A percentile compares a stretch with the other conserved stretches of the same genome.
Conservation (phyloP, 2,113 vertebrate genomes). For the Thymallus thymallus region DNA sequence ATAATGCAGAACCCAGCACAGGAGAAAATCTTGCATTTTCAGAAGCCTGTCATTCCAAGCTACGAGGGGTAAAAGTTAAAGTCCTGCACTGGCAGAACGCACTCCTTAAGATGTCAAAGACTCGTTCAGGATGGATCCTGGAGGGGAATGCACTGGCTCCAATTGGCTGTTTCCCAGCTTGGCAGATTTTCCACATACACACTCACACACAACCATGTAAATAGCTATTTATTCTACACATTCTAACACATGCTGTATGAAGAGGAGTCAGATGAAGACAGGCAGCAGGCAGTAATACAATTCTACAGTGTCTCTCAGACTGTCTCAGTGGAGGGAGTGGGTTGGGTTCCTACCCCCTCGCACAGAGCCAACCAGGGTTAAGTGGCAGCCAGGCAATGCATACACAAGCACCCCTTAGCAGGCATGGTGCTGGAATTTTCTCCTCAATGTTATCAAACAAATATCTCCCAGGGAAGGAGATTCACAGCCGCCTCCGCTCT, state of each 20-base stretch:
- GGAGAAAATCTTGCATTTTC: no score
- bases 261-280: background rate
- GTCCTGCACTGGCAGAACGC: background rate
- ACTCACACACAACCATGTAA: background rate
- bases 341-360: background rate
- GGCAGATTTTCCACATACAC: background rate
- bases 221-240: no score
- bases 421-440: conserved; percentile 18
- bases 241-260: background rate
- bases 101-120: background rate
- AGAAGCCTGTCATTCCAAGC: background rate
- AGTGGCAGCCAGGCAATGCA: background rate
- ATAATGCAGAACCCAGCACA: background rate
- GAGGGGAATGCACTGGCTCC: background rate
- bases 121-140: background rate
- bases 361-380: conserved; percentile 1
- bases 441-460: conserved; percentile 30
- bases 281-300: background rate
- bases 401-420: conserved; percentile 21
- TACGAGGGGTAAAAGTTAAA: background rate
- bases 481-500: conserved; percentile 9
- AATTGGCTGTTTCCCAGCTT: background rate
- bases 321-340: background rate
- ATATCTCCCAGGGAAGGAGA: conserved; percentile 38
- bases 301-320: no score